Percentiles rank a stretch among this genome's conserved stretches.
phyloP scores from a whole-genome alignment of 2,888 invertebrate species.

The Elgonia sp. region DNA sequence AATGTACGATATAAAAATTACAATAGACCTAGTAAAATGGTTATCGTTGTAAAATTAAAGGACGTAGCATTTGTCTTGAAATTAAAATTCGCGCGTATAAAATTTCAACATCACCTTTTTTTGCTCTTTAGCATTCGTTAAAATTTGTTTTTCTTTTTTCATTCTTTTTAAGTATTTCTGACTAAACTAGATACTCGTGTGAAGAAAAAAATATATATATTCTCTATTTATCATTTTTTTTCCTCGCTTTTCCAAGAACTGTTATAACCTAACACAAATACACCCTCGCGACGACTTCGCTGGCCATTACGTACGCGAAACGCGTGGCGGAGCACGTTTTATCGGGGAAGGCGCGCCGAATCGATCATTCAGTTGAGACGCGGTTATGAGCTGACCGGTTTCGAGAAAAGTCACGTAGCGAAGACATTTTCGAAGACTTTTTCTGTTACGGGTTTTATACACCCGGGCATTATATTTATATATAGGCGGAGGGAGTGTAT shows the following conservation, averaged over 20 bases:
- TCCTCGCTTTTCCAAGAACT: conserved; percentile 12
- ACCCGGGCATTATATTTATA: conserved; percentile 68
- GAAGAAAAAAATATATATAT: conserved; percentile 45
- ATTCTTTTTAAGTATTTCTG: conserved; percentile 61
- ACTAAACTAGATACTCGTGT: conserved; percentile 69
- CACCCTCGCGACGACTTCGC: conserved; percentile 35
- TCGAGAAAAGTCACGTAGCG: conserved; percentile 73
- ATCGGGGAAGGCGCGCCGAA: conserved; percentile 73
- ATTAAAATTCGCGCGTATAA: conserved; percentile 28
- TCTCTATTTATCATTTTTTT: conserved; percentile 45
- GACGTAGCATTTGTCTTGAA: conserved; percentile 17
- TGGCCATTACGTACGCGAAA: conserved; percentile 64
- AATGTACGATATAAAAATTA: no score
- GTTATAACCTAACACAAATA: conserved; percentile 55
- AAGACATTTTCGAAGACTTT: conserved; percentile 75
- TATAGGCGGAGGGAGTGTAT: conserved; percentile 53
- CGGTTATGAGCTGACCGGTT: conserved; percentile 76
- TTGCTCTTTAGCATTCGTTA: conserved; percentile 5
- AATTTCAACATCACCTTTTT: conserved; percentile 19
- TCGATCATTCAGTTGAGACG: conserved; percentile 74
- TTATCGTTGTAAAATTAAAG: conserved; percentile 29
- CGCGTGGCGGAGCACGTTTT: conserved; percentile 72
- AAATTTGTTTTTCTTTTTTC: background rate
- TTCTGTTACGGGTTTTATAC: conserved; percentile 65
- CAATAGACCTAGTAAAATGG: conserved; percentile 40